Percentiles rank a stretch among this genome's conserved stretches.
phyloP scores from a whole-genome alignment of 2,888 invertebrate genomes.

The Rhimphoctona megacephalus region DNA sequence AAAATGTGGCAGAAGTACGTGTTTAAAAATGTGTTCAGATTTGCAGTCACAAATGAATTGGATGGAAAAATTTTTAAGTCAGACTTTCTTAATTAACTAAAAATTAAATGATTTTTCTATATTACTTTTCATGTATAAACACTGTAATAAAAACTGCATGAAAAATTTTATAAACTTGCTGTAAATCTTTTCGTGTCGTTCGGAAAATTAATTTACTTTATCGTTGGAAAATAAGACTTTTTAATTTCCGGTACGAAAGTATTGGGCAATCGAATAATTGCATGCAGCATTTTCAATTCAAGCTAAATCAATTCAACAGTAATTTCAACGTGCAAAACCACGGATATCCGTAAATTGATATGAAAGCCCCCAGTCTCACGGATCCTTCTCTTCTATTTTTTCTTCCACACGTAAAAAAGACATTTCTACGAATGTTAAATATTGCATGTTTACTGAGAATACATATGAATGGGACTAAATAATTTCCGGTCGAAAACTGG shows the following conservation, averaged over 20 bases:
- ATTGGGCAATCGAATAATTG: neutral
- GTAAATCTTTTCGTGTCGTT: neutral
- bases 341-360: neutral
- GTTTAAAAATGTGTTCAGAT: neutral
- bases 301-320: neutral
- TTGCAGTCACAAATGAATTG: neutral
- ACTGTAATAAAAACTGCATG: neutral
- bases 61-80: neutral
- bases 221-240: neutral
- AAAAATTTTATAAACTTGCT: neutral
- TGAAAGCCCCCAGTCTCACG: neutral
- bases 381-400: neutral
- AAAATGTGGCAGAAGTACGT: neutral
- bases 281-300: neutral
- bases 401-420: neutral
- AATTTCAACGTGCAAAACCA: neutral
- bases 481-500: neutral
- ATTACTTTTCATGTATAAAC: neutral
- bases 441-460: neutral
- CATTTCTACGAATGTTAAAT: neutral
- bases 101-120: neutral
- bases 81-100: neutral
- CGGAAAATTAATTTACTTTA: neutral
- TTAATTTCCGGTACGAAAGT: conserved; percentile 7
- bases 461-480: neutral